A percentile compares a stretch with the other conserved stretches of the same genome.
Evolutionary conservation across 2,113 vertebrate species (phyloP).

Genomic region (Stomatorhinus ivindoensis): DNA sequence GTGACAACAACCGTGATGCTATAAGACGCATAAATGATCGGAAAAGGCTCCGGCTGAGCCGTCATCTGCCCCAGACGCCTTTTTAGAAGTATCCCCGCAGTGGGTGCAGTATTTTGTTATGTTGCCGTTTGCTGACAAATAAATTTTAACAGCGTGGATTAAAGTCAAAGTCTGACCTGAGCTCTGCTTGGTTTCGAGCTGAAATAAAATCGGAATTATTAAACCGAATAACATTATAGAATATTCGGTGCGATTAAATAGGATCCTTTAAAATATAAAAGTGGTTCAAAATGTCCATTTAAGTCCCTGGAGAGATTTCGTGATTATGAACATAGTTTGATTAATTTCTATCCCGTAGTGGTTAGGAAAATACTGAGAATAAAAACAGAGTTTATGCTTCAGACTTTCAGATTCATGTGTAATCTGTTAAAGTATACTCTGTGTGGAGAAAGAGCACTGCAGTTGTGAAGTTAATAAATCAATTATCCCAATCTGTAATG

Average conservation of each 20-base stretch:
- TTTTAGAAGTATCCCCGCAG: conserved; percentile 14
- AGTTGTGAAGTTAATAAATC: conserved; percentile 1
- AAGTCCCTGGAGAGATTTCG: background rate
- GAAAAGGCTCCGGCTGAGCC: conserved; percentile 21
- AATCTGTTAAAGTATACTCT: background rate
- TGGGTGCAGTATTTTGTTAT: conserved; percentile 22
- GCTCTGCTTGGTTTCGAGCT: background rate
- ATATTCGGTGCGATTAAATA: background rate
- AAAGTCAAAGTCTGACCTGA: background rate
- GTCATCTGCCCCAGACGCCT: conserved; percentile 30
- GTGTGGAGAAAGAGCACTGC: background rate
- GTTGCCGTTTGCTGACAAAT: conserved; percentile 1
- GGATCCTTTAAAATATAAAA: background rate
- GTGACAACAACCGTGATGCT: background rate
- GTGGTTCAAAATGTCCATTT: background rate
- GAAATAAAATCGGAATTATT: background rate
- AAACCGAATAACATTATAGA: background rate
- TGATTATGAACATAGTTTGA: background rate
- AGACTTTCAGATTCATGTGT: background rate
- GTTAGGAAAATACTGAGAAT: background rate
- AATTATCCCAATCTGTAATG: background rate
- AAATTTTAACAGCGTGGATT: background rate
- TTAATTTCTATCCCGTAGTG: background rate
- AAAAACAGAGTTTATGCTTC: background rate
- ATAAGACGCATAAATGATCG: conserved; percentile 6